Base-by-base conservation (phyloP, 1,140 invertebrate species). In the Eupristina koningsbergeri region DNA sequence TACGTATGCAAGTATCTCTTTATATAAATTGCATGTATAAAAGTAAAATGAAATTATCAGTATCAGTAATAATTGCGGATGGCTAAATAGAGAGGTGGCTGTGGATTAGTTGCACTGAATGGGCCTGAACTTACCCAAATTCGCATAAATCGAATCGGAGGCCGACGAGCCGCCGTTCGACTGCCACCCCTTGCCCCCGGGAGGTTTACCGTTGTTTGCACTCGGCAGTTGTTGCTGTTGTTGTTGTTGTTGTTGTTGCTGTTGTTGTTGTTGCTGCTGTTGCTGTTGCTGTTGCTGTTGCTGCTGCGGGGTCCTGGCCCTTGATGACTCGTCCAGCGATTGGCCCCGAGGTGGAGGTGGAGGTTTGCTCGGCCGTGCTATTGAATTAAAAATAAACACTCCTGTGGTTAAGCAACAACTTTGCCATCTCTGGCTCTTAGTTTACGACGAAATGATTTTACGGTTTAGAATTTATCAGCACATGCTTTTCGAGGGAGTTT, bases 61-160 rank as follows among this genome's bases (percentile, higher is more conserved):
- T 39, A 77, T 61, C 36, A 76, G 61, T 81, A 45, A 80, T 63
- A 71, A 80, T 81, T 81, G 81, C 81, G 58, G 74, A 87, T 84
- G 83, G 83, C 83, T 84, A 84, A 84, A 84, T 84, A 84, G 77
- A 84, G 71, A 80, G 69, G 81, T 80, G 63, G 82, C 63, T 74
- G 61, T 78, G 84, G 85, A 91, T 92, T 90, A 93, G 89, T 93
- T 93, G 89, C 91, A 92, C 89, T 92, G 91, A 87, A 92, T 92
- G 85, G 92, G 91, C 87, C 91, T 89, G 86, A 91, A 93, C 93
- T 94, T 93, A 94, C 95, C 96, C 91, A 96, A 93, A 93, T 96
- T 96, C 80, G 96, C 95, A 90, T 96, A 96, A 89, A 96, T 95
- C 87, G 94, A 96, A 90, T 95, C 94, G 78, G 94, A 93, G 53